Evolutionary conservation across 2,888 invertebrate genomes (phyloP).

Genomic region (Mythimna impura): DNA sequence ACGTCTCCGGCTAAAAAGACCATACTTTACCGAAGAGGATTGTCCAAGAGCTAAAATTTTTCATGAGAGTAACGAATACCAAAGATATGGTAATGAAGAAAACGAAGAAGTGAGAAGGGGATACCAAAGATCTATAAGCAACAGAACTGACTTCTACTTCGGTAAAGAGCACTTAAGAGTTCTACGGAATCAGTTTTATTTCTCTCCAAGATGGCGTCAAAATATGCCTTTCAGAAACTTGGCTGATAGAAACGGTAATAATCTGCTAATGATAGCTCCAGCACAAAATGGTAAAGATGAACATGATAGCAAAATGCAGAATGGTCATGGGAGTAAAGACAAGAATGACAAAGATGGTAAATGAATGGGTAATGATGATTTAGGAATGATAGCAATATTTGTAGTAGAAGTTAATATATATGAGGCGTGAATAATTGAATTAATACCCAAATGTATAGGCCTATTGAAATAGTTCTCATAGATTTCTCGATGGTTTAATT

Average conservation of each 20-base stretch:
- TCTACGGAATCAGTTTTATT: conserved; percentile 82
- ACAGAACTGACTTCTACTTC: conserved; percentile 78
- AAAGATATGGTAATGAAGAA: conserved; percentile 82
- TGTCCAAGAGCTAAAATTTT: conserved; percentile 74
- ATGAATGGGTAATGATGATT: conserved; percentile 25
- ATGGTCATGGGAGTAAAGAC: conserved; percentile 60
- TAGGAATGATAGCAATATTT: background rate
- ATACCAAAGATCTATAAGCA: conserved; percentile 69
- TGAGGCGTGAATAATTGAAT: background rate
- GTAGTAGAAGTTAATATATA: background rate
- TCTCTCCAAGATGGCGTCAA: conserved; percentile 83
- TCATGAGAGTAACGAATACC: conserved; percentile 72
- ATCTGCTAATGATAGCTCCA: conserved; percentile 93
- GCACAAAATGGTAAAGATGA: conserved; percentile 78
- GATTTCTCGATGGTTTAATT: background rate
- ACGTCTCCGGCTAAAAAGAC: conserved; percentile 80
- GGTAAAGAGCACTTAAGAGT: conserved; percentile 83
- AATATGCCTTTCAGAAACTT: conserved; percentile 87
- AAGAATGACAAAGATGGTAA: conserved; percentile 68
- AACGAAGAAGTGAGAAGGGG: conserved; percentile 79
- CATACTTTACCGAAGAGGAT: conserved; percentile 78
- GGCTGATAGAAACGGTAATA: conserved; percentile 92
- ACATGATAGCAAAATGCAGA: conserved; percentile 65
- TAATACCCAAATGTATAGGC: conserved; percentile 3
- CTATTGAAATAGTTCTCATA: background rate